Percentiles rank a stretch among this genome's conserved stretches.
Evolutionary conservation across 2,888 invertebrate genomes (phyloP).

Genomic region (Nowickia ferox): DNA sequence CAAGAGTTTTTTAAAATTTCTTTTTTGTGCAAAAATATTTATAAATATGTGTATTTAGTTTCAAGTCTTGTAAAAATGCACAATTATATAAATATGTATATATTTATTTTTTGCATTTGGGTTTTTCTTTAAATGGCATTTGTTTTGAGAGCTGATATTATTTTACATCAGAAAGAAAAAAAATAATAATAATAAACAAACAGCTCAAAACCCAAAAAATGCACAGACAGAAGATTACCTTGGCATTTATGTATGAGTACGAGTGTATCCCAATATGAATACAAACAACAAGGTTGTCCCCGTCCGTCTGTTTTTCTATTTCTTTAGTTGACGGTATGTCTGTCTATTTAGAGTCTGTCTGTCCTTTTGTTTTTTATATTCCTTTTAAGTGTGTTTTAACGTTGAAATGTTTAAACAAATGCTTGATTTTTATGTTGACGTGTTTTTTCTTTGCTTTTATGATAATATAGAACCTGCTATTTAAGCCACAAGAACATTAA

Average conservation of each 20-base stretch:
- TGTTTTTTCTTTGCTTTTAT: background rate
- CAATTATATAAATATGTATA: background rate
- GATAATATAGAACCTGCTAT: conserved; percentile 55
- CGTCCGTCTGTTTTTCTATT: conserved; percentile 5
- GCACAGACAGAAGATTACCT: conserved; percentile 67
- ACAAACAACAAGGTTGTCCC: background rate
- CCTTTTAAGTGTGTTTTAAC: conserved; percentile 16
- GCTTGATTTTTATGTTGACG: conserved; percentile 26
- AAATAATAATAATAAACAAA: conserved; percentile 29
- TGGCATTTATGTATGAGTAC: conserved; percentile 58
- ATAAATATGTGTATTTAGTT: background rate
- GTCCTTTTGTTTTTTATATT: conserved; percentile 1
- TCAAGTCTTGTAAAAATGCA: conserved; percentile 33
- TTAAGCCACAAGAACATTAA: conserved; percentile 35
- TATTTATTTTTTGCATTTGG: background rate
- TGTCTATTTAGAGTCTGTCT: background rate
- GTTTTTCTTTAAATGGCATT: conserved; percentile 46
- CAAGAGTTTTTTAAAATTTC: conserved; percentile 1
- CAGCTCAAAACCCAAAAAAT: conserved; percentile 45
- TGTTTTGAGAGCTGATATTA: conserved; percentile 62
- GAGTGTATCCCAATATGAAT: background rate
- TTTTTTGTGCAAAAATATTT: background rate
- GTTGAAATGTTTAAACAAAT: conserved; percentile 46
- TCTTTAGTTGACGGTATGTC: background rate
- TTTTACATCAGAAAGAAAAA: conserved; percentile 49